Base-by-base conservation (phyloP, 2,888 invertebrate genomes). In the Helobdella robusta region DNA sequence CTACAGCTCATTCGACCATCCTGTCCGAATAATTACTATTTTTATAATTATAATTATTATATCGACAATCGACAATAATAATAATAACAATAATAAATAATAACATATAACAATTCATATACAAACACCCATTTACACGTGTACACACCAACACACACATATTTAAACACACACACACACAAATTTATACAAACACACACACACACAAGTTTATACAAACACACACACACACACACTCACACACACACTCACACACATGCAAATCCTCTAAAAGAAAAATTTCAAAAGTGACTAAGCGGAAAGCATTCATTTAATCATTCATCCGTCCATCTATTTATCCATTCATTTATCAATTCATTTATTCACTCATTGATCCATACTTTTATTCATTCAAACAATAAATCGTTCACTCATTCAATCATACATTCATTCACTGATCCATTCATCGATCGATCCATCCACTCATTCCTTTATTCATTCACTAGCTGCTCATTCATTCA, bases 191-290 rank as follows among this genome's bases (percentile, higher is more conserved):
- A 40, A 15, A 40, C n/a, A 40, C 44, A 40, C n/a, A n/a, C 44
- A 40, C 44, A 40, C n/a, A 40, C n/a, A 40, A 11, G n/a, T 40
- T 11, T n/a, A 40, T 11, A 40, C 44, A 40, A 11, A n/a, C 44
- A 40, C 11, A 40, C 44, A 40, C 44, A 40, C 44, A 40, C n/a
- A 40, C n/a, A 40, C 44, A 40, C n/a, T 11, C 44, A 40, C 11
- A 40, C 44, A 40, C 44, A 40, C 44, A 40, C 44, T 15, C 44
- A 40, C n/a, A 40, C n/a, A 40, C 44, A 40, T 40, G 44, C 44
- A 40, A 15, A 40, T 40, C 11, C 44, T 15, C 44, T n/a, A n/a
- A n/a, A n/a, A n/a, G n/a, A n/a, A n/a, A n/a, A n/a, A n/a, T n/a
- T n/a, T n/a, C n/a, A n/a, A n/a, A n/a, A n/a, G n/a, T n/a, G n/a